Percentiles rank a stretch among this genome's conserved stretches.
These are phyloP conservation scores for Micromesistius poutassou DNA, from an alignment of 2,797 vertebrate genomes.

Conservation along the genomic window DNA sequence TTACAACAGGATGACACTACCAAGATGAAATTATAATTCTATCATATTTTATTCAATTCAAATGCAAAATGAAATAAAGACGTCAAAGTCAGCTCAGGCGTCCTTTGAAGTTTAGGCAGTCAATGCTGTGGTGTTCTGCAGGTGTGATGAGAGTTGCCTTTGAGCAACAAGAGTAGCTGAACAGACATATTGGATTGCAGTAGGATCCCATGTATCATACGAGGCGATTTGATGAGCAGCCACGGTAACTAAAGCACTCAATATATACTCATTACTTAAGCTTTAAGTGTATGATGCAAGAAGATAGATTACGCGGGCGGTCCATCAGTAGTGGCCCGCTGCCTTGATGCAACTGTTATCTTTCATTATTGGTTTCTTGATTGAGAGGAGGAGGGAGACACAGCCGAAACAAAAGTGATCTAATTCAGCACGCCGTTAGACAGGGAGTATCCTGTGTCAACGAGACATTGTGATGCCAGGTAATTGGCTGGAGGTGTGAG, in stretches of 20 bases:
- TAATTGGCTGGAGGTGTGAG: not conserved
- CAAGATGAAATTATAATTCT: too few relatives aligned
- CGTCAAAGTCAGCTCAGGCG: conserved; percentile 32
- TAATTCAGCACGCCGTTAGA: not conserved
- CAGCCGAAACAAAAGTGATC: not conserved
- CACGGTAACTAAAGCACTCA: conserved; percentile 9
- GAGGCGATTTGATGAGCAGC: conserved; percentile 16
- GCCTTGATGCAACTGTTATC: not conserved
- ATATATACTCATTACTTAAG: conserved; percentile 6
- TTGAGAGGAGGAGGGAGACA: not conserved
- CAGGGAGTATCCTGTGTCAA: not conserved
- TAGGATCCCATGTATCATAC: conserved; percentile 41
- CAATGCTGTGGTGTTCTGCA: conserved; percentile 38
- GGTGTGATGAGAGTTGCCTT: conserved; percentile 44
- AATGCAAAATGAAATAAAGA: conserved; percentile 19
- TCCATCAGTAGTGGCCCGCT: not conserved
- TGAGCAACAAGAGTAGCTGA: conserved; percentile 17
- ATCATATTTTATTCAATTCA: conserved; percentile 38
- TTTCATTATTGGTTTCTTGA: not conserved
- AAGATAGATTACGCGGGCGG: not conserved
- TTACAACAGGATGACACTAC: too few relatives aligned
- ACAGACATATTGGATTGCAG: conserved; percentile 38
- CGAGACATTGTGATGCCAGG: not conserved
- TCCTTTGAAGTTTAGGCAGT: conserved; percentile 44
- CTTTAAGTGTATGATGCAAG: conserved; percentile 18